Evolutionary conservation across 2,888 invertebrate genomes (phyloP).

Genomic region (Rhyacophila evoluta): DNA sequence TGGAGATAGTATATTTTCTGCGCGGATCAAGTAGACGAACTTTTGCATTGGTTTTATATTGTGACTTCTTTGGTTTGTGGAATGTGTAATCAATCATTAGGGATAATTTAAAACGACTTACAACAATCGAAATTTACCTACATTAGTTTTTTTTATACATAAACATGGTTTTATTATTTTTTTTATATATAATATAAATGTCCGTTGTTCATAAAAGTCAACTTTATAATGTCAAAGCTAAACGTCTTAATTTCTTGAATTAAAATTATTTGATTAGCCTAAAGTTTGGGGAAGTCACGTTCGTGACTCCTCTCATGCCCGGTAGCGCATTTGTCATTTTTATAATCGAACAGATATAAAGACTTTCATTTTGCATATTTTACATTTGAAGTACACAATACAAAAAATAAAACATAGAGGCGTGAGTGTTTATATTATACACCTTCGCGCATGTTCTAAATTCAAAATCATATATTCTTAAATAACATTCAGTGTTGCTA

Average conservation of each 20-base stretch:
- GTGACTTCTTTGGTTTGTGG: slow-evolving; percentile 11
- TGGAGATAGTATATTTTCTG: no score
- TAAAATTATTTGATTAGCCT: slow-evolving; percentile 14
- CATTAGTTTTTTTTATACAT: slow-evolving; percentile 8
- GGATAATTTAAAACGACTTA: slow-evolving; percentile 18
- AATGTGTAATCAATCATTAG: background rate
- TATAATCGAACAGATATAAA: no score
- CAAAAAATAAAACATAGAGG: no score
- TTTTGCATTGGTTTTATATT: background rate
- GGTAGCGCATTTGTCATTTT: slow-evolving; percentile 1
- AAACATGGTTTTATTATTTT: slow-evolving; percentile 20
- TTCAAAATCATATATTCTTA: no score
- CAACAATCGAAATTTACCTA: slow-evolving; percentile 18
- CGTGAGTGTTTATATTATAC: no score
- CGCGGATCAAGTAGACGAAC: no score
- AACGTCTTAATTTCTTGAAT: slow-evolving; percentile 14
- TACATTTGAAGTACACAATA: no score
- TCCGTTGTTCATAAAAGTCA: slow-evolving; percentile 24
- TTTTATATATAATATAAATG: slow-evolving; percentile 5
- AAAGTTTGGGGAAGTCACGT: background rate
- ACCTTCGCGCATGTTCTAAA: no score
- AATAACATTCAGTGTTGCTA: no score
- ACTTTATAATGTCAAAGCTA: slow-evolving; percentile 24
- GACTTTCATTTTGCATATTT: no score
- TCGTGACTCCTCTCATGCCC: background rate